These are phyloP conservation scores for Struthio camelus DNA, from an alignment of 2,113 vertebrate species.

Conservation along the genomic window DNA sequence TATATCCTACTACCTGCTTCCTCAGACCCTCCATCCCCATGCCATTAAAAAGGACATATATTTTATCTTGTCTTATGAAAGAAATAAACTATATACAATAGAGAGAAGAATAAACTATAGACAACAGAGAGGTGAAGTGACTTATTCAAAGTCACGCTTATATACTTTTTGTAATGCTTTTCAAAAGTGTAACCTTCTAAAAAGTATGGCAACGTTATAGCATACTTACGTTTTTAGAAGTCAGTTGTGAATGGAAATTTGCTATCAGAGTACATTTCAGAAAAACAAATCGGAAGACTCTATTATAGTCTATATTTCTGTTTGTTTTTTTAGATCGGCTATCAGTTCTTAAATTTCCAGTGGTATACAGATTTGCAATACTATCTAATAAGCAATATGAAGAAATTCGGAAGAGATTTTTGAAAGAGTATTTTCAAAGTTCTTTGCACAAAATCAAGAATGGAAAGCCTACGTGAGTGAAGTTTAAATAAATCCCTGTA, in stretches of 20 bases:
- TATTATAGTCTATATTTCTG: background rate
- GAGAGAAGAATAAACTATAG: background rate
- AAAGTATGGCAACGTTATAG: background rate
- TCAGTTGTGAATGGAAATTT: background rate
- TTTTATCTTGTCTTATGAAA: background rate
- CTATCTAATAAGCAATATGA: slow-evolving; percentile 12
- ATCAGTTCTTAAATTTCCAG: slow-evolving; percentile 22
- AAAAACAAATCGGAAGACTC: background rate
- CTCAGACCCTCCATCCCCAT: background rate
- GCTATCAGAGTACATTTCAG: background rate
- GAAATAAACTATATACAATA: background rate
- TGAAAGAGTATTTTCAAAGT: background rate
- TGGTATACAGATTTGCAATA: slow-evolving; percentile 31
- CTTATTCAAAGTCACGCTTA: background rate
- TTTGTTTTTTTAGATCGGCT: background rate
- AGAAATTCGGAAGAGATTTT: slow-evolving; percentile 2
- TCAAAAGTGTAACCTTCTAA: background rate
- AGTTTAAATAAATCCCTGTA: background rate
- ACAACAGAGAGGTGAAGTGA: background rate
- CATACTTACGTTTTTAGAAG: background rate
- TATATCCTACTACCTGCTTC: background rate
- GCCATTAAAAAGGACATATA: background rate
- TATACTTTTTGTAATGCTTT: background rate
- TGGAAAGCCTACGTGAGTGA: slow-evolving; percentile 13
- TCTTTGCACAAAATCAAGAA: background rate